Evolutionary conservation across 2,797 vertebrate genomes (phyloP).

Genomic region (Sphenodon punctatus): DNA sequence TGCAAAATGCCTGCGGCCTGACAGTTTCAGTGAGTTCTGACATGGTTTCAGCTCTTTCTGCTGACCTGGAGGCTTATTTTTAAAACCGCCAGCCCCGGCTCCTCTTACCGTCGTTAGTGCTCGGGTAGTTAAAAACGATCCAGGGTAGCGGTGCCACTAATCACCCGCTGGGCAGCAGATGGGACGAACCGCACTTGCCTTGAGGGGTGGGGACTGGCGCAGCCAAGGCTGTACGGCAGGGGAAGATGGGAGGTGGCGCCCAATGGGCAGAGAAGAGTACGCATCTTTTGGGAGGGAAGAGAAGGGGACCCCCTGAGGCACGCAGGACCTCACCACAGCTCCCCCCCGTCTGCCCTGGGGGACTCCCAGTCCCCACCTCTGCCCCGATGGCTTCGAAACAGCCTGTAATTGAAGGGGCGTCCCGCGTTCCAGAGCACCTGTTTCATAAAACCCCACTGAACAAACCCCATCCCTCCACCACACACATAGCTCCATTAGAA

Average conservation of each 20-base stretch:
- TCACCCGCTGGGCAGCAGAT: neutral
- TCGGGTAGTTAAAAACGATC: neutral
- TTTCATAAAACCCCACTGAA: too few species aligned
- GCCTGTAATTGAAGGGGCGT: too few species aligned
- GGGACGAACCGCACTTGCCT: too few species aligned
- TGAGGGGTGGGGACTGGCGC: neutral
- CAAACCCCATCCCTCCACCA: too few species aligned
- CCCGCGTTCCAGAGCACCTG: too few species aligned
- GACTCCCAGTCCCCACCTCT: too few species aligned
- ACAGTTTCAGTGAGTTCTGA: neutral
- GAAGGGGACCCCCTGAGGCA: too few species aligned
- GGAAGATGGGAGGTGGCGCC: neutral
- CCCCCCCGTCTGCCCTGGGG: too few species aligned
- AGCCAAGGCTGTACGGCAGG: neutral
- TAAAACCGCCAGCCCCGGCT: neutral
- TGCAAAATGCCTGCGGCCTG: constrained; percentile 9
- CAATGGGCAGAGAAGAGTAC: too few species aligned
- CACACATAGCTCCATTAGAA: too few species aligned
- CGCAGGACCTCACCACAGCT: too few species aligned
- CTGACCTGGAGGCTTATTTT: constrained; percentile 31
- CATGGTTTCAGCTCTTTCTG: constrained; percentile 25
- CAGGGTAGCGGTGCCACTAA: neutral
- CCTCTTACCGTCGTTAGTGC: neutral
- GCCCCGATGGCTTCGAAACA: too few species aligned
- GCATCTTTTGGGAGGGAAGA: neutral